Conservation (phyloP, 2,797 vertebrate species). For the Loriculus beryllinus region DNA sequence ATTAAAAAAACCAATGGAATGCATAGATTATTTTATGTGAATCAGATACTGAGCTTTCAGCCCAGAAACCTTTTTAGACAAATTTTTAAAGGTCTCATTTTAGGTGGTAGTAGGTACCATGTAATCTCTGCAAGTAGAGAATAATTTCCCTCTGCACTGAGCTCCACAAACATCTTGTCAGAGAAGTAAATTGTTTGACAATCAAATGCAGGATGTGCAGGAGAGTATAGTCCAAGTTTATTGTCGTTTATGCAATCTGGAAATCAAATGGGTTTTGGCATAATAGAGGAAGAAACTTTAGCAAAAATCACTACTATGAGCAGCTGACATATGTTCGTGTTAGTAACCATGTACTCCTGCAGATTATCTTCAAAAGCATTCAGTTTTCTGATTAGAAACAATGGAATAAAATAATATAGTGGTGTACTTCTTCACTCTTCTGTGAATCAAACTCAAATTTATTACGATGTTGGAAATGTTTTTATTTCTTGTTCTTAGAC, state of each 20-base stretch:
- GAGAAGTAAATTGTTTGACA: slow-evolving; percentile 32
- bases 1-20: not conserved
- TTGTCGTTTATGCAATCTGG: slow-evolving; percentile 4
- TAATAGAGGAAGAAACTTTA: not conserved
- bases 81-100: not conserved
- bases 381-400: not conserved
- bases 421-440: not conserved
- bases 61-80: not conserved
- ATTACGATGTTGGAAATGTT: not conserved
- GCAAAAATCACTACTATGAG: not conserved
- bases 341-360: not conserved
- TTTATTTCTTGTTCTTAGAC: not conserved
- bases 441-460: not conserved
- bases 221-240: slow-evolving; percentile 7
- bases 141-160: not conserved
- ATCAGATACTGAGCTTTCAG: not conserved
- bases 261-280: slow-evolving; percentile 3
- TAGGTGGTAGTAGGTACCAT: not conserved
- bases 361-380: not conserved
- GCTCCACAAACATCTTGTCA: not conserved
- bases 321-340: not conserved
- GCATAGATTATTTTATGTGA: not conserved
- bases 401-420: not conserved
- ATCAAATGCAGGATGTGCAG: not conserved
- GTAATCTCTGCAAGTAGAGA: not conserved